Base-by-base conservation (phyloP, 2,888 invertebrate species). In the Drosophila trichaetosa region DNA sequence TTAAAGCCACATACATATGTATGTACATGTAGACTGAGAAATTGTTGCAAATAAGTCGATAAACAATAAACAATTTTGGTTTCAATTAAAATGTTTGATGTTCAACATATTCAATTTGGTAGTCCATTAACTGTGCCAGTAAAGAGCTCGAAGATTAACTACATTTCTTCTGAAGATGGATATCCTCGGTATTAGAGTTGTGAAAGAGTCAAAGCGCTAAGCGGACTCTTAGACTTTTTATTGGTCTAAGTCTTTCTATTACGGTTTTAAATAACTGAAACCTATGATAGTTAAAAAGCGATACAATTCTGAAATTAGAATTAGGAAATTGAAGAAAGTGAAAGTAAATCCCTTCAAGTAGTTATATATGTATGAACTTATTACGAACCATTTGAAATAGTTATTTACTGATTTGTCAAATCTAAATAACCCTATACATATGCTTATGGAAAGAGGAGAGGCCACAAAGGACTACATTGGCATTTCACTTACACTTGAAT, bases 1-100 rank as follows among this genome's bases (percentile, higher is more conserved):
- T 38, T 38, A 40, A 29, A 29, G 29, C 56, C 38, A 29, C 56
- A 56, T 2, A 56, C 27, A 56, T 38, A 27, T 54, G 34, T 54
- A 16, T 36, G 1, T 3, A 18, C 13, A 53, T 8, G 33, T 34
- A 2, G 1, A n/a, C 27, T 27, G 24, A 31, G 38, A 40, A 21
- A 29, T 31, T 57, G 40, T 57, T 31, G 40, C 56, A 31, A n/a
- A 6, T 29, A 27, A 27, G 56, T 40, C 21, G 21, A 29, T 40
- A n/a, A 2, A 16, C n/a, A 38, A 54, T 54, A 36, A 54, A 27
- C 54, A 36, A 16, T 18, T n/a, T 51, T 13, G n/a, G 6, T 29
- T 51, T 51, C 29, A 51, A 29, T 51, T 51, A n/a, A 57, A 40
- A 16, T 36, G 34, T 36, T 54, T 27, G 36, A 18, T 54, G 18